Evolutionary conservation across 2,888 invertebrate genomes (phyloP), one percentile per base, ranked within the genome.

Genomic region (Chymomyza caudatula): DNA sequence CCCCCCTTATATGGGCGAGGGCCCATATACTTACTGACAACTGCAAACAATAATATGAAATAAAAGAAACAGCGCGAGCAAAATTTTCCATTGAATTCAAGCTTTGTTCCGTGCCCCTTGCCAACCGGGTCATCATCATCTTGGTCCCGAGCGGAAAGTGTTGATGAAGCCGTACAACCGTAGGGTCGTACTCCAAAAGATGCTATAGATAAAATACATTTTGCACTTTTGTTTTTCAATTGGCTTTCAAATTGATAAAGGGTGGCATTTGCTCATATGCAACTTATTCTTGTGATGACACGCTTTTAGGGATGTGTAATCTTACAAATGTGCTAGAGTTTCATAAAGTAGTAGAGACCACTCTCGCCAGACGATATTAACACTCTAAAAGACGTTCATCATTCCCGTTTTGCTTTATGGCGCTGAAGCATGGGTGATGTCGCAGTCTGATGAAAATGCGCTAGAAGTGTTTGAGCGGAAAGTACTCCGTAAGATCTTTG

Each of bases 51-150:
- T 71, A 79, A 69, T 47, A 53, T 55, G 52, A 80, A 77, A 72
- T 76, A 67, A 77, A 67, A 65, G 71, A 70, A 82, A 74, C 70
- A 62, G 65, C 49, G 56, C 43, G 65, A 53, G 55, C 65, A 69
- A 71, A n/a, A 67, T 61, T 80, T 68, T 51, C 68, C 69, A 82
- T 82, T 69, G 71, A 68, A 63, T 11, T 11, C 29, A 37, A 51
- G 15, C 20, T 4, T 5, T 17, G 43, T 43, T 23, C 23, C 23
- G 4, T 3, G 23, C 23, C 5, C 0, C 4, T 5, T 23, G 3
- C 23, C 23, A 23, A n/a, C n/a, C n/a, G n/a, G n/a, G 23, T 2
- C 0, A 1, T 25, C 25, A 25, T 25, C 25, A 53, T 23, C 23
- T 43, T 47, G 5, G 58, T 52, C 23, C 17, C 20, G 25, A 47